Evolutionary conservation across 2,888 invertebrate genomes (phyloP), one percentile per base, ranked within the genome.

Genomic region (Limnephilus rhombicus): DNA sequence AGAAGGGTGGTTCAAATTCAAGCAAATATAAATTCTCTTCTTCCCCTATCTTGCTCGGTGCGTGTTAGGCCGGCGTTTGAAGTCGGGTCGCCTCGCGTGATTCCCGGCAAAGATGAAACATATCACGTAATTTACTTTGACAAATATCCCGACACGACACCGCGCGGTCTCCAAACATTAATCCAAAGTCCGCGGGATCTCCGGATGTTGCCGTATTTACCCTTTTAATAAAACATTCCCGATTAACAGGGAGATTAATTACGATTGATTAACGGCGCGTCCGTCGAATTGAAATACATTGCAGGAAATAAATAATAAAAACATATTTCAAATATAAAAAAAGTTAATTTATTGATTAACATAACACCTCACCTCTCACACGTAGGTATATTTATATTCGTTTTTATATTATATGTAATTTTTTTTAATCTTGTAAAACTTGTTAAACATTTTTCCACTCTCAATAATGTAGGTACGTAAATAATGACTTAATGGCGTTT

Each of bases 61-160:
- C 90, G 90, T 90, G 85, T n/a, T 37, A 18, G 37, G 87, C 80
- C 24, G 68, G n/a, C 68, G n/a, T 68, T 68, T 68, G 24, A n/a
- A 9, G 24, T 68, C 5, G 24, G 24, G 87, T 37, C 88, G n/a
- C 34, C 37, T 89, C 80, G 88, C 88, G 88, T 89, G 88, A 37
- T 86, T 85, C 85, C 86, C 90, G 80, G 80, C 49, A 92, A 92
- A 92, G 92, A 93, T 92, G 93, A 92, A 93, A 91, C 93, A 93
- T 90, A 91, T 92, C 93, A 91, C 92, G 92, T 93, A 92, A 93
- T 92, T 93, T 92, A 93, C 92, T 87, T 89, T 93, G 93, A 93
- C 93, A 93, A 93, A 93, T 93, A 91, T 80, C 37, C 87, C 91
- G 80, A 92, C 93, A 90, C 24, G n/a, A 68, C 68, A 68, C 68